Base-by-base conservation (phyloP, 2,113 vertebrate species). In the Tyto alba region DNA sequence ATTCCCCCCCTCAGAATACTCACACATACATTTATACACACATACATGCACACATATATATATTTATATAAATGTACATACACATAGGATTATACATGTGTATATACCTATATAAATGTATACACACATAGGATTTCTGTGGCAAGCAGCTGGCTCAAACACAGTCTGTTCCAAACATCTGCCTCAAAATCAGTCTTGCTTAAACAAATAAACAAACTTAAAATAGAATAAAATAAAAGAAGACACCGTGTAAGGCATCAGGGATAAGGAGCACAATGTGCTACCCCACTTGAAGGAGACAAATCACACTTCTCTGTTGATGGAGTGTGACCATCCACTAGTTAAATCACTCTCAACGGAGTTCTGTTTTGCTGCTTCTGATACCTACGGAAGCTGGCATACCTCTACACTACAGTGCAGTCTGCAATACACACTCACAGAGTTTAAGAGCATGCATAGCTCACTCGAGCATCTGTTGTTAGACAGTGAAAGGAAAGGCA, bases 401-500 rank as follows among this genome's bases (percentile, higher is more conserved):
- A 10, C 40, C 80, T 67, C 56, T 89, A 11, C 1, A n/a, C 57
- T 66, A 88, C 21, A 17, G 32, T 73, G 86, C 86, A 85, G 63
- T 76, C 45, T 85, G 93, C 71, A 85, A 88, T 45, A 82, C 41
- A 89, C 69, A 52, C 66, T 81, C 76, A 80, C 7, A 13, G 52
- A 81, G 86, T 41, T 96, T 62, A 78, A 83, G 41, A 77, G 88
- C 87, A 85, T 83, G 92, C 93, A 62, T 8, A 89, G 96, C 62
- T 80, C 87, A 69, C 38, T n/a, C 47, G 34, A 86, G 47, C 59
- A 80, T 82, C 71, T 62, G 43, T 2, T 53, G 52, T 87, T 88
- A 90, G 62, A 50, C 41, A 74, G 73, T 71, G 87, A 88, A 79
- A 91, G 79, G 88, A 68, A 94, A 93, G 79, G 92, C 88, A 96